Base-by-base conservation (phyloP, 2,113 vertebrate species). In the Numenius arquata region DNA sequence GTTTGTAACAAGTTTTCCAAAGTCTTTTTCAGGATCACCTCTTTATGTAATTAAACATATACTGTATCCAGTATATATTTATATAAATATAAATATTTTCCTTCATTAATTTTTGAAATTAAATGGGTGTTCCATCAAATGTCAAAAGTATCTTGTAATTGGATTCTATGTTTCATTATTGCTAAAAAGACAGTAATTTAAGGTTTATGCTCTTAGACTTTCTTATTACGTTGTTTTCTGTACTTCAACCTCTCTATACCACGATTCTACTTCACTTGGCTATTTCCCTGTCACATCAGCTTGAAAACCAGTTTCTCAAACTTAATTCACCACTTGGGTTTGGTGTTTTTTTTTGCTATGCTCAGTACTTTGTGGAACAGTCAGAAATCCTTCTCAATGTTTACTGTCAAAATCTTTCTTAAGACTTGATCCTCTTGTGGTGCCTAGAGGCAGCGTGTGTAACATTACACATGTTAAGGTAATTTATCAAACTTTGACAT, bases 371-470 rank as follows among this genome's bases (percentile, higher is more conserved):
- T 29, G 12, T 72, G 41, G 17, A 67, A 34, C 8, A 66, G 7
- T 58, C 27, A 58, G 52, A 90, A 71, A 75, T 45, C 4, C 16
- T 74, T 52, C 38, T 77, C 34, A 38, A 7, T 63, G 45, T 68
- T 76, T 72, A 10, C 12, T 22, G 62, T 63, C 6, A 32, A 63
- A 65, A 72, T 55, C 8, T 6, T 77, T 26, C 43, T 80, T 23
- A 80, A 36, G 18, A 34, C 8, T 45, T 61, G 15, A 77, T 77
- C 15, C 12, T 50, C 9, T 43, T 8, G 2, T 36, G 21, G 11
- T 59, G 12, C 34, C 26, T 15, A 8, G 43, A n/a, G 11, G 40
- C 8, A n/a, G 6, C 0, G 0, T 36, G 5, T 79, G 6, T 38
- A 56, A 47, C 3, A 2, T 38, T 80, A n/a, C 14, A 41, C 3